phyloP scores from a whole-genome alignment of 1,140 invertebrate genomes.

The Megalopta genalis region DNA sequence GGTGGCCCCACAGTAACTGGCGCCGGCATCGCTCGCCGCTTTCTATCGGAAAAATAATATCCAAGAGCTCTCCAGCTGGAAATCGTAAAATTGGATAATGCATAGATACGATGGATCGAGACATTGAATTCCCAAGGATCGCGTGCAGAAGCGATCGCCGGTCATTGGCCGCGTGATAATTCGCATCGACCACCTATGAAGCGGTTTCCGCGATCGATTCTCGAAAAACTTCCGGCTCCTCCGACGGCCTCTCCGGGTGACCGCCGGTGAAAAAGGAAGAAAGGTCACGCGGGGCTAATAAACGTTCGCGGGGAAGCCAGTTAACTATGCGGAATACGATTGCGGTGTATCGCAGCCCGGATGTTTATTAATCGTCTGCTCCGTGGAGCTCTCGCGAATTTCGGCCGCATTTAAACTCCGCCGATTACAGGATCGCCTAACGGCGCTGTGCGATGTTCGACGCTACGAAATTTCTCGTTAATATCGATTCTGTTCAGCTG shows the following conservation, averaged over 20 bases:
- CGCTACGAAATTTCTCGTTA: too few species aligned
- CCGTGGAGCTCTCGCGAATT: not conserved
- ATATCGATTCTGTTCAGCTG: too few species aligned
- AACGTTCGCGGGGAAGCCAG: constrained; percentile 13
- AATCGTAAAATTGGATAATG: not conserved
- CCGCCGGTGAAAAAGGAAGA: constrained; percentile 26
- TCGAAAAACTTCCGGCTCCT: constrained; percentile 55
- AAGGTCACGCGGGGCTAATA: constrained; percentile 26
- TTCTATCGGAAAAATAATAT: not conserved
- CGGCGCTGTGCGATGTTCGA: too few species aligned
- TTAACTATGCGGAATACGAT: constrained; percentile 7
- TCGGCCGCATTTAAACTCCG: not conserved
- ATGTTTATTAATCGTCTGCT: not conserved
- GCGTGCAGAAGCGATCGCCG: constrained; percentile 50
- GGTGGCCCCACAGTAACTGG: too few species aligned
- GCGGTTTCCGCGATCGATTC: constrained; percentile 62
- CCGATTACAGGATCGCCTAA: too few species aligned
- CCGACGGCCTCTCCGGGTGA: constrained; percentile 32
- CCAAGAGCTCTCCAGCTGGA: too few species aligned
- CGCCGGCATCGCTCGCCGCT: not conserved
- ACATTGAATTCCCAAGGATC: constrained; percentile 21
- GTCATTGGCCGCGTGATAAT: constrained; percentile 58
- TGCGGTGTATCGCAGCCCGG: not conserved
- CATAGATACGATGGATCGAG: not conserved
- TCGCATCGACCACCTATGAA: constrained; percentile 57